Percentiles rank a stretch among this genome's conserved stretches.
These are phyloP conservation scores for Cassiopea xamachana DNA, from an alignment of 30 jellyfish, hydroid and myxozoan species.

Conservation along the genomic window DNA sequence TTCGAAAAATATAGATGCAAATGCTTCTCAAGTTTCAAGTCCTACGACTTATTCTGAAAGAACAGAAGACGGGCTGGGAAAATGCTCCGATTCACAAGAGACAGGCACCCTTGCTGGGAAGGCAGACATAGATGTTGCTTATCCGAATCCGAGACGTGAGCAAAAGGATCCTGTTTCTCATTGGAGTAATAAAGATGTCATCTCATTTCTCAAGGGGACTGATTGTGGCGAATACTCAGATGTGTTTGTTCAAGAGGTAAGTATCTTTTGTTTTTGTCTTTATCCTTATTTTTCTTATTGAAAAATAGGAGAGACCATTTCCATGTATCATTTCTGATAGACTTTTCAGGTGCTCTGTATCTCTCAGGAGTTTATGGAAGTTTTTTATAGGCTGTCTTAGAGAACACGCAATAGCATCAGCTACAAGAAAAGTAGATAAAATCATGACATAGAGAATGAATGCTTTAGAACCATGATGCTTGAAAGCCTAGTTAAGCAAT, in stretches of 20 bases:
- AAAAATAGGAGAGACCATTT: neutral
- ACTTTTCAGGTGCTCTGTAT: too few species aligned
- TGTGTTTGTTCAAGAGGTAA: constrained; percentile 75
- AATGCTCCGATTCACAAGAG: neutral
- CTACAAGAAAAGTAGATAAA: too few species aligned
- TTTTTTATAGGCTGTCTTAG: too few species aligned
- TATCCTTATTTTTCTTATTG: neutral
- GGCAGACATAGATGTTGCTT: neutral
- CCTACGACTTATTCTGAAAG: neutral
- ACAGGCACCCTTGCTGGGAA: neutral
- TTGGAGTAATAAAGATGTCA: constrained; percentile 80
- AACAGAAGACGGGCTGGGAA: neutral
- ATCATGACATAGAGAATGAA: too few species aligned
- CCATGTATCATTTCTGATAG: neutral
- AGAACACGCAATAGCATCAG: too few species aligned
- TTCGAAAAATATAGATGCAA: neutral
- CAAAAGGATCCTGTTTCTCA: constrained; percentile 10
- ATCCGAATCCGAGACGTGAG: neutral
- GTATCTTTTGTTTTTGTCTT: neutral
- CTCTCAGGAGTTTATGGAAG: too few species aligned
- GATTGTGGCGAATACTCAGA: constrained; percentile 74
- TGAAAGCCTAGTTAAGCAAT: too few species aligned
- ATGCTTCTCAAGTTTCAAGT: neutral
- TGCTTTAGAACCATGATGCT: too few species aligned
- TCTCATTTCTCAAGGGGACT: constrained; percentile 54